These are phyloP conservation scores for Catocala fraxini DNA, from an alignment of 2,888 invertebrate genomes.

Conservation along the genomic window DNA sequence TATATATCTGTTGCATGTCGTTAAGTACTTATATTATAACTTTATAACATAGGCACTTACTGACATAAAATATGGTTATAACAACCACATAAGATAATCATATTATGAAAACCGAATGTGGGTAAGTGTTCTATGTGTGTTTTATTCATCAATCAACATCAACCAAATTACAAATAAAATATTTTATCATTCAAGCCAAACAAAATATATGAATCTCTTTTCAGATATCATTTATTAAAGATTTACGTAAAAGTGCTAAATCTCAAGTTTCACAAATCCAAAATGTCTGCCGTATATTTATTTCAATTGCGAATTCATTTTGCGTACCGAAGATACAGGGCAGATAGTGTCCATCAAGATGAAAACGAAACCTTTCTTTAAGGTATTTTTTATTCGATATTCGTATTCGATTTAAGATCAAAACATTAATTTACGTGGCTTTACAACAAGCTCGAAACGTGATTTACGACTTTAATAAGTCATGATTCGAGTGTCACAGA, in stretches of 20 bases:
- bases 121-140: too few species aligned
- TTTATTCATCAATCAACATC: too few species aligned
- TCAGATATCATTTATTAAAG: too few species aligned
- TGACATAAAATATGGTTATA: too few species aligned
- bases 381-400: slow-evolving; percentile 29
- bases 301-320: slow-evolving; percentile 47
- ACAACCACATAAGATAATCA: too few species aligned
- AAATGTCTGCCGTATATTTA: slow-evolving; percentile 30
- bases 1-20: too few species aligned
- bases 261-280: slow-evolving; percentile 15
- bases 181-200: not conserved
- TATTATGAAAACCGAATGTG: too few species aligned
- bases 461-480: slow-evolving; percentile 52
- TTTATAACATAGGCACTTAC: too few species aligned
- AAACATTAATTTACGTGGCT: slow-evolving; percentile 49
- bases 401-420: slow-evolving; percentile 42
- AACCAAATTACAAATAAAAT: too few species aligned
- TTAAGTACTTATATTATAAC: too few species aligned
- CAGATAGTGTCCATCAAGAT: slow-evolving; percentile 40
- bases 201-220: too few species aligned
- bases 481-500: slow-evolving; percentile 20
- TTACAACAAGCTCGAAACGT: slow-evolving; percentile 35
- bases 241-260: slow-evolving; percentile 9
- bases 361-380: slow-evolving; percentile 32
- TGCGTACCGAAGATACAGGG: slow-evolving; percentile 27